phyloP scores from a whole-genome alignment of 2,113 vertebrate species.

The Siniperca chuatsi region DNA sequence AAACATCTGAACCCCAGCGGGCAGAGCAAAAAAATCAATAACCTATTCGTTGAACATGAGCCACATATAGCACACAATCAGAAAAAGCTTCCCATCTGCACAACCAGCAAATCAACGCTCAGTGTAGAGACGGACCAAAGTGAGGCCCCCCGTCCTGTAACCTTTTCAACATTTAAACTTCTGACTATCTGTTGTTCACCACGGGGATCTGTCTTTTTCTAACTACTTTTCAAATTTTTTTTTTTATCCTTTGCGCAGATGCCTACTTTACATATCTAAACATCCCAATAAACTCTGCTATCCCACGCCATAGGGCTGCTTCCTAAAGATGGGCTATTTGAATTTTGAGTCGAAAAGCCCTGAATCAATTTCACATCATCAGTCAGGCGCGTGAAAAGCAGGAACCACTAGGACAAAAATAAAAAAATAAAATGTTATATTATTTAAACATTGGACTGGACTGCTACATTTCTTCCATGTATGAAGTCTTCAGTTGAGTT shows the following conservation, averaged over 20 bases:
- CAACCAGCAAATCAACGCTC: constrained; percentile 35
- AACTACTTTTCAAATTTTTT: background rate
- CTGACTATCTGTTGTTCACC: background rate
- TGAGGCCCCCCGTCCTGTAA: background rate
- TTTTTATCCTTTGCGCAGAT: constrained; percentile 5
- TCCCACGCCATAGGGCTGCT: background rate
- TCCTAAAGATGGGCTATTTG: background rate
- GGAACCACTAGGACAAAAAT: too few relatives aligned
- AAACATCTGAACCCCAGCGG: constrained; percentile 43
- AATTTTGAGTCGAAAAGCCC: too few relatives aligned
- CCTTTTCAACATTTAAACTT: background rate
- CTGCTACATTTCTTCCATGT: too few relatives aligned
- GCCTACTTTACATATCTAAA: constrained; percentile 2
- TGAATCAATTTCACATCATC: background rate
- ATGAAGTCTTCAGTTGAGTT: too few relatives aligned
- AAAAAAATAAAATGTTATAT: too few relatives aligned
- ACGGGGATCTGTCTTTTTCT: background rate
- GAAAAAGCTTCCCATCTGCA: constrained; percentile 53
- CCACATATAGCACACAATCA: constrained; percentile 28
- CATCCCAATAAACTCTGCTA: background rate
- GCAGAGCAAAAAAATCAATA: constrained; percentile 59
- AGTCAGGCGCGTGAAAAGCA: background rate
- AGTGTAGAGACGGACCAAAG: background rate
- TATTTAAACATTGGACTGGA: too few relatives aligned
- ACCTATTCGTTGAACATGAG: constrained; percentile 54